Conservation (phyloP, 1,140 invertebrate genomes). For the Achroia grisella region DNA sequence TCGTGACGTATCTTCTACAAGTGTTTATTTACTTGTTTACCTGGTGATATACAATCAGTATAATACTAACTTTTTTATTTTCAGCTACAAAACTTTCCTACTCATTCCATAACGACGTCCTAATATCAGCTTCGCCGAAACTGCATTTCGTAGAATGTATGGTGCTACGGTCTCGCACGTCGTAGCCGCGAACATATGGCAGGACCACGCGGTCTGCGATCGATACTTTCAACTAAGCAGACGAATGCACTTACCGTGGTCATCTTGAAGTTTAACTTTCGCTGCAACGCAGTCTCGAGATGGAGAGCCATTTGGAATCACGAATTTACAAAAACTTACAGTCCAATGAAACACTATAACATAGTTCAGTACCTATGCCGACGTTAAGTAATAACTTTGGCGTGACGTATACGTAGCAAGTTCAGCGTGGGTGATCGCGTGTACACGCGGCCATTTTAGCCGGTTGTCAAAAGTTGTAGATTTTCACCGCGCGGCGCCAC, state of each 20-base stretch:
- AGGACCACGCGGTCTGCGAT: conserved; percentile 54
- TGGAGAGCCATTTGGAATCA: conserved; percentile 60
- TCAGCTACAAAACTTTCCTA: conserved; percentile 13
- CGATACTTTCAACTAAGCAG: conserved; percentile 45
- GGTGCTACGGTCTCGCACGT: conserved; percentile 41
- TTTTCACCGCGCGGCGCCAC: conserved; percentile 48
- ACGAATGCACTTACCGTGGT: conserved; percentile 69
- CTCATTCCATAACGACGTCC: conserved; percentile 2
- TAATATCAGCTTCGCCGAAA: not conserved
- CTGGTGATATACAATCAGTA: conserved; percentile 19
- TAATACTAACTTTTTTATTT: conserved; percentile 15
- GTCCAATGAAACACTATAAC: conserved; percentile 48
- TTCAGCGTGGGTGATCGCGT: conserved; percentile 58
- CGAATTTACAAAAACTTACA: conserved; percentile 24
- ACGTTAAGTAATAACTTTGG: conserved; percentile 47
- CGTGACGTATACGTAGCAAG: conserved; percentile 43
- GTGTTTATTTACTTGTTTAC: conserved; percentile 62
- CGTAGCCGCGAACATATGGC: conserved; percentile 62
- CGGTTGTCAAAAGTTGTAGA: conserved; percentile 55
- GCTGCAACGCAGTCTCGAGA: conserved; percentile 66
- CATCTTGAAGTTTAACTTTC: conserved; percentile 69
- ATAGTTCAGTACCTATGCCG: conserved; percentile 46
- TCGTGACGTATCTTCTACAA: conserved; percentile 41
- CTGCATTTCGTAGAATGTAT: conserved; percentile 24
- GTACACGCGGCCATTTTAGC: conserved; percentile 66